phyloP scores from a whole-genome alignment of 2,113 vertebrate genomes.

The Chunga burmeisteri region DNA sequence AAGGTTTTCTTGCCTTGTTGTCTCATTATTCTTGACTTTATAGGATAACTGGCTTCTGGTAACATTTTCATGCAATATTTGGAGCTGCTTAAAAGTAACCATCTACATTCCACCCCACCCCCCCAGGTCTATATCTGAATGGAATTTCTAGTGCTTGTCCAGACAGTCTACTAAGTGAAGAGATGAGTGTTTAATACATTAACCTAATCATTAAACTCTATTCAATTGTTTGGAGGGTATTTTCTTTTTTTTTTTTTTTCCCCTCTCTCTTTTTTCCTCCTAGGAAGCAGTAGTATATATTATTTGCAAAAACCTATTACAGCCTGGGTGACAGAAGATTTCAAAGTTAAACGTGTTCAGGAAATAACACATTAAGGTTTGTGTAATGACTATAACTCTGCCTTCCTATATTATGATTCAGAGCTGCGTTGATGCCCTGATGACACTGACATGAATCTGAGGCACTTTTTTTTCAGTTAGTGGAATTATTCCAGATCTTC shows the following conservation, averaged over 20 bases:
- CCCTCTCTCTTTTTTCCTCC: background rate
- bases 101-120: too few relatives aligned
- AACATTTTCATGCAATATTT: background rate
- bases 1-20: background rate
- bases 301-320: background rate
- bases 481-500: background rate
- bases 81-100: background rate
- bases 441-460: background rate
- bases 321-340: background rate
- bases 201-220: background rate
- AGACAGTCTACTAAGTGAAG: background rate
- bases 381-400: background rate
- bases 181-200: background rate
- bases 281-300: background rate
- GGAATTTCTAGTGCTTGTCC: background rate
- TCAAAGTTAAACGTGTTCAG: background rate
- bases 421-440: background rate
- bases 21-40: background rate
- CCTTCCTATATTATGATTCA: background rate
- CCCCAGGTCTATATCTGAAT: too few relatives aligned
- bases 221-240: background rate
- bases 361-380: background rate
- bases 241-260: too few relatives aligned
- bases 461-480: background rate
- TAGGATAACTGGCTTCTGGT: background rate